Evolutionary conservation across 2,888 invertebrate species (phyloP).

Genomic region (Sminthurides aquaticus): DNA sequence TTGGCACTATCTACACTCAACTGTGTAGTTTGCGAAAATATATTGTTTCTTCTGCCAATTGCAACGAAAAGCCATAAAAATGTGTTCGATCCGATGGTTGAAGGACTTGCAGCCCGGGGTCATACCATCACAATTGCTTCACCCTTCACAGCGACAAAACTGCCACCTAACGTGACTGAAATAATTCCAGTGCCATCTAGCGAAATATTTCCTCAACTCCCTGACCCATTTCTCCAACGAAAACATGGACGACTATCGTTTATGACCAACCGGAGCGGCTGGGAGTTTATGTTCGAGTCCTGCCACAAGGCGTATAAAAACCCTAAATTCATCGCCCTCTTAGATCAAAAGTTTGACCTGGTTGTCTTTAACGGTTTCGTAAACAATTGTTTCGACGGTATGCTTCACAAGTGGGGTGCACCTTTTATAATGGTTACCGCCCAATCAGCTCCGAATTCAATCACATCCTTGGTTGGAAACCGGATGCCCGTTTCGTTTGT

Average conservation of each 20-base stretch:
- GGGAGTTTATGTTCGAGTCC: conserved; percentile 8
- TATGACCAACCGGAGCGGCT: conserved; percentile 8
- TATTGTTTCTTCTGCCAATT: conserved; percentile 32
- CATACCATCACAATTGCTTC: conserved; percentile 54
- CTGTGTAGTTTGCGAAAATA: not conserved
- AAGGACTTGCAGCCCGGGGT: conserved; percentile 51
- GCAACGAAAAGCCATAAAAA: conserved; percentile 28
- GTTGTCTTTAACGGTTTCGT: conserved; percentile 46
- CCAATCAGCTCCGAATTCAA: conserved; percentile 12
- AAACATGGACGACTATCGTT: conserved; percentile 13
- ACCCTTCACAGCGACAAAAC: conserved; percentile 47
- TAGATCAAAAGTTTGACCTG: conserved; percentile 41
- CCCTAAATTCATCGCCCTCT: conserved; percentile 17
- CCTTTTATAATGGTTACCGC: conserved; percentile 35
- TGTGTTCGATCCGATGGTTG: conserved; percentile 46
- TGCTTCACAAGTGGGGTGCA: conserved; percentile 50
- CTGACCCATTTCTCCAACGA: conserved; percentile 24
- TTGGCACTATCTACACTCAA: not conserved
- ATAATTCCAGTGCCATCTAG: conserved; percentile 22
- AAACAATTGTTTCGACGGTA: conserved; percentile 48
- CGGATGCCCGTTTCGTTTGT: conserved; percentile 6
- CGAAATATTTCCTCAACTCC: conserved; percentile 18
- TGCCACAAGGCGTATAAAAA: conserved; percentile 23
- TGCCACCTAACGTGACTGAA: conserved; percentile 46
- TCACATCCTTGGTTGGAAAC: not conserved